Evolutionary conservation across 64 coral and sea anemone genomes (phyloP).

Genomic region (Actinia equina): DNA sequence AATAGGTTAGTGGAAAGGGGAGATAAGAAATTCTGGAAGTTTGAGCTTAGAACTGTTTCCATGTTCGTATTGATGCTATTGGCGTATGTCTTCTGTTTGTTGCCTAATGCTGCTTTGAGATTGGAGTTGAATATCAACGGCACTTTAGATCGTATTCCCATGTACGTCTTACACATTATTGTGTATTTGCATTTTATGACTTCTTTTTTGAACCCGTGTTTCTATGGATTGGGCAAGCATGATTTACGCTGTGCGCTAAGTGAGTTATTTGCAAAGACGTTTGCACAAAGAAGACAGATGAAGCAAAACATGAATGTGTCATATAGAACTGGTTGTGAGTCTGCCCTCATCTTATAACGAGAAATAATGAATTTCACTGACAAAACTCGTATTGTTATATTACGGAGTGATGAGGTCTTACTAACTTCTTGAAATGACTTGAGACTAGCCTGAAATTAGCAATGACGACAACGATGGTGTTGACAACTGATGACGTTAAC

Average conservation of each 20-base stretch:
- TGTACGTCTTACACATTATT: neutral
- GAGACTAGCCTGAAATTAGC: no score
- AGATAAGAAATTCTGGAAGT: neutral
- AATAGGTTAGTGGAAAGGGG: neutral
- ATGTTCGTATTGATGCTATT: constrained; percentile 7
- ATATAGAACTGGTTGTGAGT: no score
- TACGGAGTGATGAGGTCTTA: no score
- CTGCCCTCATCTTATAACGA: no score
- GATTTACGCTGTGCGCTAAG: neutral
- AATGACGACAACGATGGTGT: no score
- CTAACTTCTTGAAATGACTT: no score
- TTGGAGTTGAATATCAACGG: neutral
- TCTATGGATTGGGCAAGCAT: constrained; percentile 13
- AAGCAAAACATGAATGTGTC: no score
- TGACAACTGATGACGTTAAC: no score
- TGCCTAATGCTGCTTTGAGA: neutral
- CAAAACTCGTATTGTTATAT: no score
- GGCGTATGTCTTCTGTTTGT: constrained; percentile 10
- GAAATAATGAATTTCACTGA: no score
- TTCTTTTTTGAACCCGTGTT: constrained; percentile 17
- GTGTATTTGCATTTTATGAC: neutral
- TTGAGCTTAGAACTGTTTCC: constrained; percentile 7
- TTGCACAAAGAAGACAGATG: neutral
- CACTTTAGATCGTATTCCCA: neutral
- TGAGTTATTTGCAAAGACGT: neutral